Evolutionary conservation across 2,888 invertebrate genomes (phyloP).

Genomic region (Seira musarum): DNA sequence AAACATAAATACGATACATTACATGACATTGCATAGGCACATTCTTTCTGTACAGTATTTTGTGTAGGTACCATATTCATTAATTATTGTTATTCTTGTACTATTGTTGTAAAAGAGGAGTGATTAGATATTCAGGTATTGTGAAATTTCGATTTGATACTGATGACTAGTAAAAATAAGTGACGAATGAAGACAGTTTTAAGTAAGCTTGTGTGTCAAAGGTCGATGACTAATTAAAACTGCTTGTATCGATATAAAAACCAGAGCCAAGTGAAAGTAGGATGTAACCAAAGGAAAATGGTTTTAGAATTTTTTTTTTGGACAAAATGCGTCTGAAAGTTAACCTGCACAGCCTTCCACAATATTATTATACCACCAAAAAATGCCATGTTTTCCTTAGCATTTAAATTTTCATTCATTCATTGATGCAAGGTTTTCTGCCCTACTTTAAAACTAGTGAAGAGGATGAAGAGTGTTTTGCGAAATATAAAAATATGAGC

Average conservation of each 20-base stretch:
- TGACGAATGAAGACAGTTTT: not conserved
- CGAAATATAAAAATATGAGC: constrained; percentile 8
- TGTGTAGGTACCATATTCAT: not conserved
- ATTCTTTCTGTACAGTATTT: not conserved
- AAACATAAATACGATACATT: too few relatives aligned
- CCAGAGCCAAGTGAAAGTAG: not conserved
- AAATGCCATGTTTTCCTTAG: too few relatives aligned
- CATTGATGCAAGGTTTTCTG: too few relatives aligned
- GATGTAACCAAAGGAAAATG: not conserved
- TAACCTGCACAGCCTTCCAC: too few relatives aligned
- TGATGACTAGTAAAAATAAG: not conserved
- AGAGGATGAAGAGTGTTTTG: too few relatives aligned
- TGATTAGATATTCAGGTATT: not conserved
- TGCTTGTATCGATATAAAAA: not conserved
- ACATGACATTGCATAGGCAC: not conserved
- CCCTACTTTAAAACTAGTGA: too few relatives aligned
- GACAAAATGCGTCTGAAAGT: too few relatives aligned
- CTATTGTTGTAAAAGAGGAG: not conserved
- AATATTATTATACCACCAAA: too few relatives aligned
- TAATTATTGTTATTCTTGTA: not conserved
- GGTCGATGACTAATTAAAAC: not conserved
- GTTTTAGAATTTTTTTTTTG: too few relatives aligned
- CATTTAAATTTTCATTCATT: too few relatives aligned
- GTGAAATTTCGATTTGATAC: not conserved
- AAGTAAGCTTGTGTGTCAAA: not conserved